A percentile compares a stretch with the other conserved stretches of the same genome.
Conservation (phyloP, 2,888 invertebrate species). For the Xestobium rufovillosum region DNA sequence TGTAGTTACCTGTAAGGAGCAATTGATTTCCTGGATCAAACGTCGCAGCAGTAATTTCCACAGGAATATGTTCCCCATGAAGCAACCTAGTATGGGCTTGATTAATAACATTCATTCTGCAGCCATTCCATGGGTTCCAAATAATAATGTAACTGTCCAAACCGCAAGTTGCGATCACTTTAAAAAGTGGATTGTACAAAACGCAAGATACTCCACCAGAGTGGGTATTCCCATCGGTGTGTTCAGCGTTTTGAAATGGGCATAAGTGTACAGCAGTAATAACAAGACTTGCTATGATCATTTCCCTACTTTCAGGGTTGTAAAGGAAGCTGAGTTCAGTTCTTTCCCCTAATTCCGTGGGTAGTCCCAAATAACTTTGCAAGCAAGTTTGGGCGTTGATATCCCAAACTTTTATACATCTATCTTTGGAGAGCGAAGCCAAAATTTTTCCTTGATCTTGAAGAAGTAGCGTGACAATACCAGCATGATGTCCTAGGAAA, state of each 20-base stretch:
- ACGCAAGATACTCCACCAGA: conserved; percentile 61
- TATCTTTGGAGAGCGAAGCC: conserved; percentile 66
- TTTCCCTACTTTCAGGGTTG: conserved; percentile 49
- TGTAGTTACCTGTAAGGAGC: conserved; percentile 68
- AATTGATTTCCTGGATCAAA: conserved; percentile 69
- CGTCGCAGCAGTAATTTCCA: conserved; percentile 69
- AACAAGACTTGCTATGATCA: conserved; percentile 45
- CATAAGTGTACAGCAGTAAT: conserved; percentile 53
- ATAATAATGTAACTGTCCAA: conserved; percentile 73
- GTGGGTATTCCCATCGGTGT: conserved; percentile 59
- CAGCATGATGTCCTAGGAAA: conserved; percentile 63
- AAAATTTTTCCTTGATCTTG: conserved; percentile 59
- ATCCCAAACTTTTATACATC: conserved; percentile 72
- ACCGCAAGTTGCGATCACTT: conserved; percentile 64
- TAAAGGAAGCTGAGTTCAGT: conserved; percentile 48
- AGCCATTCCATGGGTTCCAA: conserved; percentile 71
- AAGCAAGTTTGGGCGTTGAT: conserved; percentile 57
- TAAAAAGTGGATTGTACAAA: conserved; percentile 67
- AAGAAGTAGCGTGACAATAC: conserved; percentile 58
- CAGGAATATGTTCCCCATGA: conserved; percentile 57
- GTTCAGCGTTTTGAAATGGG: conserved; percentile 40
- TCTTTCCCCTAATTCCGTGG: conserved; percentile 54
- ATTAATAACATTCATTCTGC: conserved; percentile 58
- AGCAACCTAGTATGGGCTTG: conserved; percentile 61
- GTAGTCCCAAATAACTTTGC: conserved; percentile 63